Evolutionary conservation across 1,140 invertebrate species (phyloP).

Genomic region (Penaeus vannamei): DNA sequence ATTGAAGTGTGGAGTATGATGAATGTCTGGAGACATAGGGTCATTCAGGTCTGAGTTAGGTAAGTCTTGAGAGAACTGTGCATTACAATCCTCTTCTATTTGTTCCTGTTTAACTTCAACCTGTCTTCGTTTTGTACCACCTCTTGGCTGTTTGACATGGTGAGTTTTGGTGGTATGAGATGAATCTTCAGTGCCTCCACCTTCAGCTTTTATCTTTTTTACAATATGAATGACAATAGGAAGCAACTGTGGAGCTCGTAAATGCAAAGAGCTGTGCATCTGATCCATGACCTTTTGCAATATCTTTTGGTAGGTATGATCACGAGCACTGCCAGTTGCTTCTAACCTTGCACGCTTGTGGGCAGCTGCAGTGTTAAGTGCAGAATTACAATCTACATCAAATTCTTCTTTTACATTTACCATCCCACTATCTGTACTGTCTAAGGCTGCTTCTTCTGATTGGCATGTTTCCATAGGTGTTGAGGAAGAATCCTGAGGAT

Average conservation of each 20-base stretch:
- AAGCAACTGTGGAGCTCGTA: conserved; percentile 45
- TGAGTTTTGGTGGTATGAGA: background rate
- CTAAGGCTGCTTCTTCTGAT: background rate
- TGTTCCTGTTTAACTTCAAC: conserved; percentile 42
- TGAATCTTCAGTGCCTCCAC: no score
- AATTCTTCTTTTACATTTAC: conserved; percentile 49
- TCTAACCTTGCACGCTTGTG: conserved; percentile 40
- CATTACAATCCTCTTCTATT: conserved; percentile 13
- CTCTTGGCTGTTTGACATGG: conserved; percentile 34
- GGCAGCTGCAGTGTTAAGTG: conserved; percentile 34
- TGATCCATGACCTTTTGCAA: conserved; percentile 61
- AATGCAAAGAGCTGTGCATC: conserved; percentile 50
- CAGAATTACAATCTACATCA: conserved; percentile 19
- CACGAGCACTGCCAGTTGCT: conserved; percentile 37
- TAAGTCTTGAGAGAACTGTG: conserved; percentile 14
- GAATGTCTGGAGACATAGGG: conserved; percentile 17
- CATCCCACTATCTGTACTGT: background rate
- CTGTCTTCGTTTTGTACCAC: conserved; percentile 13
- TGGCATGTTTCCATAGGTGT: conserved; percentile 45
- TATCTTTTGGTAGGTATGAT: conserved; percentile 57
- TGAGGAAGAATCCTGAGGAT: background rate
- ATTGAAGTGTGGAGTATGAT: background rate
- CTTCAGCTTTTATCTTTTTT: conserved; percentile 50
- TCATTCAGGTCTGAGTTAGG: background rate
- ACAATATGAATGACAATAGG: conserved; percentile 58